A percentile compares a stretch with the other conserved stretches of the same genome.
phyloP scores from a whole-genome alignment of 1,140 invertebrate genomes.

The Dreissena rostriformis region DNA sequence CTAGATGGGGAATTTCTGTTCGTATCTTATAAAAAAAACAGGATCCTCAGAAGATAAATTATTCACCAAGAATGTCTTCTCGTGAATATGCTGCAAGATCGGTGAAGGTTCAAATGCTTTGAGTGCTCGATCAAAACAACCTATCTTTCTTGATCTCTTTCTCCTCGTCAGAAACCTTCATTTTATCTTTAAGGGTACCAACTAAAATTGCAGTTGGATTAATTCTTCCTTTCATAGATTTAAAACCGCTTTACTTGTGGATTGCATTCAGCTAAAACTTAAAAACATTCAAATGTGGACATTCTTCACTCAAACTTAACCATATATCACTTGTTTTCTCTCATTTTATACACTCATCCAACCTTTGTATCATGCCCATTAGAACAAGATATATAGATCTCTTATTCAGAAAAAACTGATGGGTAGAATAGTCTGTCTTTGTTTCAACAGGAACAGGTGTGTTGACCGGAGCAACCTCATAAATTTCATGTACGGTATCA shows the following conservation, averaged over 20 bases:
- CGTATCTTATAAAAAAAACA: slow-evolving; percentile 4
- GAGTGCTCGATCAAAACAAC: slow-evolving; percentile 32
- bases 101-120: slow-evolving; percentile 2
- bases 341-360: not conserved
- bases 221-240: not conserved
- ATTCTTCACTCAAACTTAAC: slow-evolving; percentile 15
- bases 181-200: slow-evolving; percentile 31
- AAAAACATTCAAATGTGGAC: slow-evolving; percentile 30
- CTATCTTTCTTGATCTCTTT: slow-evolving; percentile 38
- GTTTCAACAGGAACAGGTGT: not conserved
- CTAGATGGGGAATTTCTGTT: slow-evolving; percentile 1
- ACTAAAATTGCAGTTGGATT: slow-evolving; percentile 32
- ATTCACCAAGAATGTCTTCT: slow-evolving; percentile 29
- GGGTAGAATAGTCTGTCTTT: slow-evolving; percentile 16
- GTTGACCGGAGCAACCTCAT: not conserved
- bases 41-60: not conserved
- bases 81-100: slow-evolving; percentile 4
- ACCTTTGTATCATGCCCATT: slow-evolving; percentile 24
- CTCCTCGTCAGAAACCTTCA: slow-evolving; percentile 11
- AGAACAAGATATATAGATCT: slow-evolving; percentile 28
- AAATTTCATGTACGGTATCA: too few relatives aligned
- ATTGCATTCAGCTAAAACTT: slow-evolving; percentile 43
- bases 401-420: slow-evolving; percentile 40
- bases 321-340: not conserved
- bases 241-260: slow-evolving; percentile 20